A percentile compares a stretch with the other conserved stretches of the same genome.
phyloP scores from a whole-genome alignment of 2,797 vertebrate genomes.

The Enteromius unitaeniatus region DNA sequence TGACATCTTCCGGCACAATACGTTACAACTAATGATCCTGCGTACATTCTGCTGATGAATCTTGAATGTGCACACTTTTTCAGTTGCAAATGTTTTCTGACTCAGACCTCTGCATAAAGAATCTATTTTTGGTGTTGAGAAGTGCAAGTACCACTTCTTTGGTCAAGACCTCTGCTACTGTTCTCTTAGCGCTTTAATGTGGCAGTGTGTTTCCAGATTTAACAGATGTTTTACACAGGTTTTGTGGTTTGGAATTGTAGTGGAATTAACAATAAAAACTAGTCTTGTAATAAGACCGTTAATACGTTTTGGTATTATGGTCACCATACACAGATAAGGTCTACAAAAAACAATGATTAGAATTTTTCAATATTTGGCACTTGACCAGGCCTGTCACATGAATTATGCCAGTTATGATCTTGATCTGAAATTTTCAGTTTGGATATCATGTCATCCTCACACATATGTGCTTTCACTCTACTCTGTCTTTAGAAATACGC shows the following conservation, averaged over 20 bases:
- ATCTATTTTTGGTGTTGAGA: neutral
- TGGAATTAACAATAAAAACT: conserved; percentile 5
- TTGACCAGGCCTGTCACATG: neutral
- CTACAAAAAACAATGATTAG: neutral
- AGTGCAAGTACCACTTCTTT: conserved; percentile 24
- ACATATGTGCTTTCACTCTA: conserved; percentile 45
- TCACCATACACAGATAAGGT: neutral
- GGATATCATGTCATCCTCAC: neutral
- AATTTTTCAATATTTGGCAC: neutral
- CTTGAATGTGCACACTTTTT: conserved; percentile 3
- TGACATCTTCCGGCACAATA: conserved; percentile 28
- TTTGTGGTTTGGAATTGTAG: neutral
- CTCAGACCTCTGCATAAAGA: conserved; percentile 5
- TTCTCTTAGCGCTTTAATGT: conserved; percentile 4
- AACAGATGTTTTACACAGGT: neutral
- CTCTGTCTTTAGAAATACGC: conserved; percentile 81
- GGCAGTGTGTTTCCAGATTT: neutral
- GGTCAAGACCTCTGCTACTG: neutral
- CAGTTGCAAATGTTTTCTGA: conserved; percentile 31
- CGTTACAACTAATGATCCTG: conserved; percentile 14
- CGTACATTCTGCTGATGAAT: conserved; percentile 12
- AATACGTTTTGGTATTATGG: neutral
- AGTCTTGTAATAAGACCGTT: neutral
- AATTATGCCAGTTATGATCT: neutral
- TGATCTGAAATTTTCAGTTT: neutral